Base-by-base conservation (phyloP, 2,797 vertebrate species). In the Chrysocyon brachyurus region DNA sequence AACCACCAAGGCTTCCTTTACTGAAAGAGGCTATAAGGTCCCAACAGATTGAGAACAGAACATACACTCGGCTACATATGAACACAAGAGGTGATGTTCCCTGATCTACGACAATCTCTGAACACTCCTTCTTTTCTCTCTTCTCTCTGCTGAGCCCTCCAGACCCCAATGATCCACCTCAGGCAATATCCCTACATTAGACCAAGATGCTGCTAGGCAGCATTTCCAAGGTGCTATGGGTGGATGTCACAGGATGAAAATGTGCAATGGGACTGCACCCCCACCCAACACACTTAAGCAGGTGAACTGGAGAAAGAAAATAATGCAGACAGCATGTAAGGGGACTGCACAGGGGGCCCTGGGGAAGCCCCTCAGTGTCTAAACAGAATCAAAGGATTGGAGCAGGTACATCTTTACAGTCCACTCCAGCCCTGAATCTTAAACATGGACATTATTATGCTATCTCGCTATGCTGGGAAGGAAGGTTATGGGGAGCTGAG, bases 221-320 rank as follows among this genome's bases (percentile, higher is more conserved):
- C 73, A 86, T 84, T 52, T 84, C 68, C 21, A 16, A 0, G 6
- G 57, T 26, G 3, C 28, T 36, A 12, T 19, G 6, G 56, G 22
- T 46, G 14, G 22, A 15, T 28, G 12, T 21, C 0, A 0, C 28
- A 49, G 12, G 26, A 66, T 33, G 1, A 63, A 72, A 86, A n/a
- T 40, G 6, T 33, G 17, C 6, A 9, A 4, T 0, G 0, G 24
- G 12, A 49, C 3, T n/a, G 21, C 8, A 12, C 5, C 5, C n/a
- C n/a, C 12, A 3, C 7, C 9, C 3, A 36, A 73, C 31, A 78
- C 15, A 16, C 61, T 17, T 21, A 64, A 28, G 24, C 17, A 89
- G 46, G 16, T n/a, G 16, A 49, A 11, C 6, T 75, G 16, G n/a
- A 73, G 68, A 77, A 84, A 70, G 68, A 36, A 57, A 57, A 33